Evolutionary conservation across 1,140 invertebrate species (phyloP), one percentile per base, ranked within the genome.

Genomic region (Drosophila insularis): DNA sequence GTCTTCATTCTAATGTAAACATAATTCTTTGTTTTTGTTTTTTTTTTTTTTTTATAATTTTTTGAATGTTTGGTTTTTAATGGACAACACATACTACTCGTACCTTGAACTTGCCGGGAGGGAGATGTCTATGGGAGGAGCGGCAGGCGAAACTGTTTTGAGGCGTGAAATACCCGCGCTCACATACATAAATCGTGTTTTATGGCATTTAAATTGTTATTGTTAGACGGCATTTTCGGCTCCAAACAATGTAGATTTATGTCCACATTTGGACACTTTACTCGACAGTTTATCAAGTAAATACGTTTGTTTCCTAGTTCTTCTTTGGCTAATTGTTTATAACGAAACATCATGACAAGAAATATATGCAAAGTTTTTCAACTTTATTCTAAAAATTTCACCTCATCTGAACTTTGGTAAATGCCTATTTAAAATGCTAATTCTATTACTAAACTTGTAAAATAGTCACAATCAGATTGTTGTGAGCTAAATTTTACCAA

Each of bases 31-130:
- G 31, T 35, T 58, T 58, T 55, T 55, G 27, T 4, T 55, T 55
- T 31, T 55, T 31, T n/a, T n/a, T n/a, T n/a, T 31, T 55, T 31
- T 31, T 1, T 10, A n/a, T n/a, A n/a, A n/a, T 14, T 14, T 56
- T 14, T 46, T 50, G 7, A 0, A 11, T 50, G 19, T 21, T 50
- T 50, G 43, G 43, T 17, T 50, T 50, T 50, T 50, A 50, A 50
- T 50, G 17, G 43, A 50, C 13, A 46, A 17, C 43, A 37, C 13
- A 8, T 10, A 46, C 43, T 1, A 35, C 14, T 19, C 19, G 46
- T 53, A 58, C 55, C 55, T 58, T 58, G 55, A 58, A 58, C 55
- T 58, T 58, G 55, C 4, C 31, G 55, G 19, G 55, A 14, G 55
- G 55, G 55, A 58, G 31, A 37, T 27, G 6, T 1, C 1, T 11